Evolutionary conservation across 2,797 vertebrate genomes (phyloP).

Genomic region (Margarornis squamiger): DNA sequence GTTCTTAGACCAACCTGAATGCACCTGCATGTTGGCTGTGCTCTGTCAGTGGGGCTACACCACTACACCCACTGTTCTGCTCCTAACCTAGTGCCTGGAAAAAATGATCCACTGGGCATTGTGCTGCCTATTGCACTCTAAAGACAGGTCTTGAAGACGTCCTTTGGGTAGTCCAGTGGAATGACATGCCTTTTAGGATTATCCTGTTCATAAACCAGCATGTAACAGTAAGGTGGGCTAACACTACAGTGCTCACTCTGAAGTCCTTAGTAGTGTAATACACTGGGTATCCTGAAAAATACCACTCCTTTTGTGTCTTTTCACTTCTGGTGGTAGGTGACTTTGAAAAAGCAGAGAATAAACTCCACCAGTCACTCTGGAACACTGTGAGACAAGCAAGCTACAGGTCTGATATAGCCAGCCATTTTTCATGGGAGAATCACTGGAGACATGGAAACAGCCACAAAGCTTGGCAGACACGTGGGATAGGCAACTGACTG

Average conservation of each 20-base stretch:
- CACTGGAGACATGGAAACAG: neutral
- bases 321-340: neutral
- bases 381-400: neutral
- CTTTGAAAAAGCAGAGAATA: neutral
- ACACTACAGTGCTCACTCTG: neutral
- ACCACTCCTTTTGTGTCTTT: neutral
- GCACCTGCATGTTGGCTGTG: rapidly evolving
- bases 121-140: neutral
- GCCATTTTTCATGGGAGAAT: neutral
- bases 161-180: neutral
- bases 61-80: neutral
- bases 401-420: neutral
- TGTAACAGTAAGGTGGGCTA: rapidly evolving
- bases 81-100: neutral
- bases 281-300: neutral
- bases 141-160: neutral
- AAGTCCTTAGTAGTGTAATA: neutral
- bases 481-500: neutral
- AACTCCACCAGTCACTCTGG: neutral
- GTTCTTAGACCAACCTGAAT: neutral
- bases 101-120: neutral
- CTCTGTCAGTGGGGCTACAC: neutral
- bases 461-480: neutral
- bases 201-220: neutral
- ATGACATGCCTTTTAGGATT: neutral